Evolutionary conservation across 2,113 vertebrate species (phyloP).

Genomic region (Megaceryle maxima): DNA sequence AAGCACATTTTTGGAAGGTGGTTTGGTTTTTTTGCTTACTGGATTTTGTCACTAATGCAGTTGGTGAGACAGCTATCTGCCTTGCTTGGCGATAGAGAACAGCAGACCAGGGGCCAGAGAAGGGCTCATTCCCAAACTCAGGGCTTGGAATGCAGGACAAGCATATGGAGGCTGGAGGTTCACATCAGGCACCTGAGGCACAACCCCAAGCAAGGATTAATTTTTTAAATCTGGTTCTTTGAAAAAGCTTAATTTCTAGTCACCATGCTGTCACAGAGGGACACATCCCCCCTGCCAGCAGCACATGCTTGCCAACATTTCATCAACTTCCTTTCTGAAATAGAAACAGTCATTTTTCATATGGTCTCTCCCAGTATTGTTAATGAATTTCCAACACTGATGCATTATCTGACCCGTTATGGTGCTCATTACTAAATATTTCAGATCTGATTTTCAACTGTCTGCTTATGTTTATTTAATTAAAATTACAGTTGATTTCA

Average conservation of each 20-base stretch:
- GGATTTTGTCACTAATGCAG: not conserved
- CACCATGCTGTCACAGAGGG: not conserved
- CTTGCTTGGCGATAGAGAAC: not conserved
- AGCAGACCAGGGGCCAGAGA: not conserved
- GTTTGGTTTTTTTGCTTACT: not conserved
- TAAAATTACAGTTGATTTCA: slow-evolving; percentile 39
- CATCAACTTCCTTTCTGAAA: slow-evolving; percentile 38
- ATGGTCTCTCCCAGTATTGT: slow-evolving; percentile 45
- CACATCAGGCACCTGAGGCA: not conserved
- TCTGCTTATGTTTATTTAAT: slow-evolving; percentile 34
- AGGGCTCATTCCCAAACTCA: not conserved
- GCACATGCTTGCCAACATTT: not conserved
- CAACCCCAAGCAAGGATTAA: not conserved
- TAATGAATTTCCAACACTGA: slow-evolving; percentile 39
- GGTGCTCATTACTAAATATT: slow-evolving; percentile 44
- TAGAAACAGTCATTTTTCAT: slow-evolving; percentile 28
- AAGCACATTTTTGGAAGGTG: not conserved
- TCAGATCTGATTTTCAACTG: slow-evolving; percentile 16
- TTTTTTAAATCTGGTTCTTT: not conserved
- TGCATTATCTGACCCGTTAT: not conserved
- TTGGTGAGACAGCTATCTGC: not conserved
- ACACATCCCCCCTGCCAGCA: not conserved
- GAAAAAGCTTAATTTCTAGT: not conserved
- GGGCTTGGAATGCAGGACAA: not conserved
- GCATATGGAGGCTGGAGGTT: not conserved